A percentile compares a stretch with the other conserved stretches of the same genome.
phyloP scores from a whole-genome alignment of 2,888 invertebrate genomes.

The Diarsia rubi region DNA sequence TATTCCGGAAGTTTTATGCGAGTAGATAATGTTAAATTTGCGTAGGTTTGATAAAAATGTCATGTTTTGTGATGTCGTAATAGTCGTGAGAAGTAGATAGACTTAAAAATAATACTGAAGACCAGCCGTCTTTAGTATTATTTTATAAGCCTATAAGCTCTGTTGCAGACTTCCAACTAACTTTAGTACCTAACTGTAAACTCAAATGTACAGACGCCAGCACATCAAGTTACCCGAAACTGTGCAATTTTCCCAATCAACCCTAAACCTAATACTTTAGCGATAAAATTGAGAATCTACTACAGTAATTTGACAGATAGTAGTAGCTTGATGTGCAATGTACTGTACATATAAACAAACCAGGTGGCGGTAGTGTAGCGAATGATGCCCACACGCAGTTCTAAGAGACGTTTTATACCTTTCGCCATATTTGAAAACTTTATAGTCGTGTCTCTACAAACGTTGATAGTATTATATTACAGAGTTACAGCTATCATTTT shows the following conservation, averaged over 20 bases:
- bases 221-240: no score
- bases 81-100: not conserved
- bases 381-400: slow-evolving; percentile 34
- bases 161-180: not conserved
- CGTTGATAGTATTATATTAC: slow-evolving; percentile 18
- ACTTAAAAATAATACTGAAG: no score
- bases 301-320: no score
- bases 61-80: not conserved
- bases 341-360: not conserved
- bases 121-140: not conserved
- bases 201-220: not conserved
- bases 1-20: not conserved
- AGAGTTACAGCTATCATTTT: slow-evolving; percentile 2
- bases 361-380: slow-evolving; percentile 34
- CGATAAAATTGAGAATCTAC: no score
- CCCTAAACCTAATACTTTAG: no score
- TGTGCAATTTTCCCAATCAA: no score
- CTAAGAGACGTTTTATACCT: slow-evolving; percentile 6
- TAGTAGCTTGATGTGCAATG: no score
- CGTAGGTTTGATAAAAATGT: not conserved
- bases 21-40: not conserved
- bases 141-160: not conserved
- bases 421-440: slow-evolving; percentile 19
- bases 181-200: not conserved
- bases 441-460: slow-evolving; percentile 9